A percentile compares a stretch with the other conserved stretches of the same genome.
These are phyloP conservation scores for Empis stercorea DNA, from an alignment of 2,888 invertebrate genomes.

Conservation along the genomic window DNA sequence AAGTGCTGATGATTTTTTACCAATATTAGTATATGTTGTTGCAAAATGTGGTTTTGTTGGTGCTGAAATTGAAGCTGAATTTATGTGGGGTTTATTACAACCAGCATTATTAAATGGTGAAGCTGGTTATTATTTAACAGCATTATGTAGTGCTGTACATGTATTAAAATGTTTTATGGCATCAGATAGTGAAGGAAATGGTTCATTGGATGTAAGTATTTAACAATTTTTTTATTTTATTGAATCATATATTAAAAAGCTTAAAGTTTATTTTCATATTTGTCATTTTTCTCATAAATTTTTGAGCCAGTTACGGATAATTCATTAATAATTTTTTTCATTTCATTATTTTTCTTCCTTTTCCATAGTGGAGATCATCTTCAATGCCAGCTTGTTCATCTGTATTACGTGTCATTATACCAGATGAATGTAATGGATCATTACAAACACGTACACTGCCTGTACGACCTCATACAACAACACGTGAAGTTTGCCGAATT, in stretches of 20 bases:
- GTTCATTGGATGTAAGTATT: conserved; percentile 34
- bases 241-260: too few species aligned
- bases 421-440: conserved; percentile 86
- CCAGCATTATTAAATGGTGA: conserved; percentile 83
- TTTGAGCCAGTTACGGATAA: too few species aligned
- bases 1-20: conserved; percentile 81
- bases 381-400: conserved; percentile 46
- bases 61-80: conserved; percentile 89
- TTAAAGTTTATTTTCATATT: too few species aligned
- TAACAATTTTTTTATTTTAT: too few species aligned
- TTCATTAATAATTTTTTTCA: background rate
- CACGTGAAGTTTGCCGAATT: conserved; percentile 83
- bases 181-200: conserved; percentile 32
- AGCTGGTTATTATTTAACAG: conserved; percentile 89
- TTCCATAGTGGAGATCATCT: conserved; percentile 41
- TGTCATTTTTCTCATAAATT: too few species aligned
- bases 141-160: conserved; percentile 78
- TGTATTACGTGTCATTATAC: conserved; percentile 81
- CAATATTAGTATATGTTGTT: conserved; percentile 82
- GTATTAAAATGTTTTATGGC: conserved; percentile 36
- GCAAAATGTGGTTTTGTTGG: conserved; percentile 81
- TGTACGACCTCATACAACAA: conserved; percentile 84
- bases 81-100: conserved; percentile 90
- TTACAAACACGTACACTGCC: conserved; percentile 85
- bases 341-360: conserved; percentile 4